Conservation (phyloP, 2,888 invertebrate species). For the Colletes collaris region DNA sequence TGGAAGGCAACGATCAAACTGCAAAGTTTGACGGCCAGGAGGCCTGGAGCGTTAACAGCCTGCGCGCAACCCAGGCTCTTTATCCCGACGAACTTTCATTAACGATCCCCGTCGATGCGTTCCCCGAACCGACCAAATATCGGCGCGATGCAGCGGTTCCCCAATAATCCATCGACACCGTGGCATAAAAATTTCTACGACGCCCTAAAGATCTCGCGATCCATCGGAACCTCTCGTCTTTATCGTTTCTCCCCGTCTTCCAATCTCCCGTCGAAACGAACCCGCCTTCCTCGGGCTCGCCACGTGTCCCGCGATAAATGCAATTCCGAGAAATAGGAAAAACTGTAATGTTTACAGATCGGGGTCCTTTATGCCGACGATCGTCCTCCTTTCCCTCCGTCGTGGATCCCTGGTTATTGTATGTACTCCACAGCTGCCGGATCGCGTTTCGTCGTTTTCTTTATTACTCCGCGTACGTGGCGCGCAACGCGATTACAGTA, state of each 20-base stretch:
- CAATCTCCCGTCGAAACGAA: slow-evolving; percentile 10
- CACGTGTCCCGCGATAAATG: slow-evolving; percentile 13
- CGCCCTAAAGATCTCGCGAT: not conserved
- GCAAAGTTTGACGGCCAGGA: no score
- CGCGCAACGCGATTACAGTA: slow-evolving; percentile 73
- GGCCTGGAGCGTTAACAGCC: no score
- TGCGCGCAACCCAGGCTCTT: no score
- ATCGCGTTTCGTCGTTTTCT: slow-evolving; percentile 64
- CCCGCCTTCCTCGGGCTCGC: not conserved
- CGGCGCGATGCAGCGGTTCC: no score
- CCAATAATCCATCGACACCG: no score
- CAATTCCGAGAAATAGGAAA: slow-evolving; percentile 28
- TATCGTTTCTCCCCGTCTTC: not conserved
- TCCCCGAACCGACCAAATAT: not conserved
- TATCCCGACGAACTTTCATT: no score
- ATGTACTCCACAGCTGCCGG: slow-evolving; percentile 16
- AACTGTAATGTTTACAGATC: slow-evolving; percentile 10
- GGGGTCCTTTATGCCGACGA: slow-evolving; percentile 9
- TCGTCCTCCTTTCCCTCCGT: not conserved
- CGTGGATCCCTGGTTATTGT: slow-evolving; percentile 39
- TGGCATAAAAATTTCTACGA: not conserved
- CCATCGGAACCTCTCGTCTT: not conserved
- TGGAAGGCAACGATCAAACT: no score
- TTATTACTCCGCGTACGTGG: slow-evolving; percentile 75
- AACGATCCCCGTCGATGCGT: no score